phyloP scores from a whole-genome alignment of 2,888 invertebrate genomes.

The Trichopria drosophilae region DNA sequence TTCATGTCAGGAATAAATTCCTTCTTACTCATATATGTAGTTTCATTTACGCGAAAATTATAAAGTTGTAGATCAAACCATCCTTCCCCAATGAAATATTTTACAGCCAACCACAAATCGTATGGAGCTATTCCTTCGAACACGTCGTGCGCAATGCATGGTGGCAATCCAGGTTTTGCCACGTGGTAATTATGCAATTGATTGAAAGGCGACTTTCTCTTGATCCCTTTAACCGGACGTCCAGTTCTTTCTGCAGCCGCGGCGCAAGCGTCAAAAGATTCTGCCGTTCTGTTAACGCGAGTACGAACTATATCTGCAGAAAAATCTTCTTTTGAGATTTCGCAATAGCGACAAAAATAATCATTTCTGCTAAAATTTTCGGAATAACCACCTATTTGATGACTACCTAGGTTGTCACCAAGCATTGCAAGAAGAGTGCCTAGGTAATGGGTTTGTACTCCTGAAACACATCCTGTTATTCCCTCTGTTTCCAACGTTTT shows the following conservation, averaged over 20 bases:
- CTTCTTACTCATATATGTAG: too few relatives aligned
- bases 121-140: too few relatives aligned
- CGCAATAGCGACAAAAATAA: slow-evolving; percentile 40
- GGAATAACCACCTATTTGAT: slow-evolving; percentile 42
- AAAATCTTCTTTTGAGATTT: slow-evolving; percentile 3
- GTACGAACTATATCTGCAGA: neutral
- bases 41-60: too few relatives aligned
- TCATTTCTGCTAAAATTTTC: slow-evolving; percentile 37
- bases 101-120: too few relatives aligned
- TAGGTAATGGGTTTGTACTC: slow-evolving; percentile 14
- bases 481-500: slow-evolving; percentile 36
- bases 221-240: slow-evolving; percentile 25
- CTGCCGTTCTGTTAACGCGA: neutral
- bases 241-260: slow-evolving; percentile 3
- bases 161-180: slow-evolving; percentile 29
- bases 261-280: neutral
- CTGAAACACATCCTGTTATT: slow-evolving; percentile 17
- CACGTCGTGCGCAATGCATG: too few relatives aligned
- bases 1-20: too few relatives aligned
- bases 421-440: slow-evolving; percentile 35
- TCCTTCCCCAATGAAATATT: too few relatives aligned
- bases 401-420: slow-evolving; percentile 21
- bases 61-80: too few relatives aligned
- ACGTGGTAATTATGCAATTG: slow-evolving; percentile 33
- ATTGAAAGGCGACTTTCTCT: slow-evolving; percentile 33